A percentile compares a stretch with the other conserved stretches of the same genome.
Evolutionary conservation across 2,113 vertebrate species (phyloP).

Genomic region (Syngnathus floridae): DNA sequence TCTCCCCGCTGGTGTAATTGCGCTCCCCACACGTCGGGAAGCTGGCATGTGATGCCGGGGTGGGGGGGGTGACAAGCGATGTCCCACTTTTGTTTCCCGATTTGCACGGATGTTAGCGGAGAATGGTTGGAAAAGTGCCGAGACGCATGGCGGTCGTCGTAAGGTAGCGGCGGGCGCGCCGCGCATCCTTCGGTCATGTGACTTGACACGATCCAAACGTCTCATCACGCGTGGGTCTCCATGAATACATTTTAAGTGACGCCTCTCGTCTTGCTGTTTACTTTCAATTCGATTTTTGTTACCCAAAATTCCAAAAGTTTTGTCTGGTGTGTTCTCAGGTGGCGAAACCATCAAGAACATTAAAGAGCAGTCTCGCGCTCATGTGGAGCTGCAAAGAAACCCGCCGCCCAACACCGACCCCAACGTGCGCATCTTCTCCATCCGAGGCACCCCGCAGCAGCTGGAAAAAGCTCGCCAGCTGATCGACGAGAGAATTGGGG

Average conservation of each 20-base stretch:
- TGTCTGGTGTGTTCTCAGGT: slow-evolving; percentile 64
- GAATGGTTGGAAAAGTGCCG: slow-evolving; percentile 53
- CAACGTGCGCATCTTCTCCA: slow-evolving; percentile 88
- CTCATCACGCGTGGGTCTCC: neutral
- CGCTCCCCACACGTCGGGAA: slow-evolving; percentile 60
- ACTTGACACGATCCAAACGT: neutral
- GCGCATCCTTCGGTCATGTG: slow-evolving; percentile 7
- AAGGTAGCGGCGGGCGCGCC: slow-evolving; percentile 33
- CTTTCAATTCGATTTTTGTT: neutral
- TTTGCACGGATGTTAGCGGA: slow-evolving; percentile 68
- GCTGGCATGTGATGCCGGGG: slow-evolving; percentile 54
- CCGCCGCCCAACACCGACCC: slow-evolving; percentile 94
- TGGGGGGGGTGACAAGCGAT: slow-evolving; percentile 34
- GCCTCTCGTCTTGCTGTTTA: neutral
- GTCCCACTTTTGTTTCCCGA: slow-evolving; percentile 61
- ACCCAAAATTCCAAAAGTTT: too few relatives aligned
- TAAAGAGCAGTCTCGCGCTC: slow-evolving; percentile 95
- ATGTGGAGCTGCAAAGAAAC: slow-evolving; percentile 95
- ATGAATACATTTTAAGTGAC: neutral
- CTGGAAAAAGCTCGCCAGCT: slow-evolving; percentile 91
- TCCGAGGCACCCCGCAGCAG: slow-evolving; percentile 89
- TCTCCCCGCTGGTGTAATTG: slow-evolving; percentile 67
- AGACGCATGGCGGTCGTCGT: slow-evolving; percentile 45
- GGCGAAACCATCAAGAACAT: slow-evolving; percentile 98
- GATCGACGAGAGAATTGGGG: slow-evolving; percentile 98